phyloP scores from a whole-genome alignment of 2,888 invertebrate species.

The Pristionchus mayeri region DNA sequence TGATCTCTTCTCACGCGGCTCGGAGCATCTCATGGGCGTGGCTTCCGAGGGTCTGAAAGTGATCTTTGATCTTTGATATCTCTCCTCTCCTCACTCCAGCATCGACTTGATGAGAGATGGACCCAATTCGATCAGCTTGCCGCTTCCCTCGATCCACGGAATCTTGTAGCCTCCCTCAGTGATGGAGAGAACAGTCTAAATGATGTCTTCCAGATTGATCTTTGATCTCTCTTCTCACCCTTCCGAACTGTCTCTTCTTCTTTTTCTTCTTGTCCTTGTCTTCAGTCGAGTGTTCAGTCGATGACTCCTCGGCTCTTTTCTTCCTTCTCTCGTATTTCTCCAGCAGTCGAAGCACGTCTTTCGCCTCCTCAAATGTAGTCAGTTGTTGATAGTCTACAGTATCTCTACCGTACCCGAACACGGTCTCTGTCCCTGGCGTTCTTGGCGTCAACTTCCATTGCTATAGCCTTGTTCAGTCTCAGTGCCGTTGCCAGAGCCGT shows the following conservation, averaged over 20 bases:
- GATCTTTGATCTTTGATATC: neutral
- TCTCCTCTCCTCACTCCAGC: constrained; percentile 13
- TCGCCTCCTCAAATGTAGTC: neutral
- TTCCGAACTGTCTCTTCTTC: constrained; percentile 15
- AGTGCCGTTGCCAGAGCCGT: no score
- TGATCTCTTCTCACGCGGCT: neutral
- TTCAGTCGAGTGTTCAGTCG: neutral
- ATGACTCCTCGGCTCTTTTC: neutral
- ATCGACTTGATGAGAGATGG: neutral
- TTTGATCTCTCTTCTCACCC: neutral
- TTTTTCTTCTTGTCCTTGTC: neutral
- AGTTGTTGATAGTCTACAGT: neutral
- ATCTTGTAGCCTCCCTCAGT: constrained; percentile 31
- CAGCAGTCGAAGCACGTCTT: neutral
- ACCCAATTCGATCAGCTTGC: neutral
- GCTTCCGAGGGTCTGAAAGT: neutral
- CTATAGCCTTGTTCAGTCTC: no score
- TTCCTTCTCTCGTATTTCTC: constrained; percentile 3
- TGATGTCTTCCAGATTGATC: neutral
- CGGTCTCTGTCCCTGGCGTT: neutral
- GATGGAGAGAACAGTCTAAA: neutral
- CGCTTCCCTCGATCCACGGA: constrained; percentile 10
- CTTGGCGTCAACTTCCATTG: no score
- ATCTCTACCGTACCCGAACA: neutral
- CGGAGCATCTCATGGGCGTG: neutral